A percentile compares a stretch with the other conserved stretches of the same genome.
Evolutionary conservation across 2,888 invertebrate species (phyloP).

Genomic region (Cephus nigrinus): DNA sequence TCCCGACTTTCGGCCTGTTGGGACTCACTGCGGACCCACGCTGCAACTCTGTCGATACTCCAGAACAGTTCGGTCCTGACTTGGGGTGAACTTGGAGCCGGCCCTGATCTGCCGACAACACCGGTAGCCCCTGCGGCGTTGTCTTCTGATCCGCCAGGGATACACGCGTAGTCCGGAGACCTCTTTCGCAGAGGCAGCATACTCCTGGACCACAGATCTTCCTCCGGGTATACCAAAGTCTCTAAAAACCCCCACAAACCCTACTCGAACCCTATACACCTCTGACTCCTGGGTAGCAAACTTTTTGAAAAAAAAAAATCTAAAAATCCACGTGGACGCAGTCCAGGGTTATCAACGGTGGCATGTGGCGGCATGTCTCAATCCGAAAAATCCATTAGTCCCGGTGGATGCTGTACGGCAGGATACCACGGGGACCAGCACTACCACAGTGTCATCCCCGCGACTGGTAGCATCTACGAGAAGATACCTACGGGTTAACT

Average conservation of each 20-base stretch:
- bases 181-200: not conserved
- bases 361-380: slow-evolving; percentile 48
- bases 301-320: not conserved
- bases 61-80: not conserved
- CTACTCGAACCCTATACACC: not conserved
- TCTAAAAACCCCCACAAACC: not conserved
- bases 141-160: slow-evolving; percentile 49
- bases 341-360: slow-evolving; percentile 15
- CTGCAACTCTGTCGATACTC: not conserved
- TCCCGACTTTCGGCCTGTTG: slow-evolving; percentile 3
- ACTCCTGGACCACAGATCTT: not conserved
- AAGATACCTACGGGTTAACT: not conserved
- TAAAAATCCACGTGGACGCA: not conserved
- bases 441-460: slow-evolving; percentile 3
- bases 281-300: not conserved
- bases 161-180: slow-evolving; percentile 5
- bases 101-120: slow-evolving; percentile 54
- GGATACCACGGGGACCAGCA: slow-evolving; percentile 1
- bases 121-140: slow-evolving; percentile 61
- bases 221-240: not conserved
- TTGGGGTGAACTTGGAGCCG: slow-evolving; percentile 20
- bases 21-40: not conserved
- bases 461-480: not conserved
- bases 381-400: slow-evolving; percentile 62
- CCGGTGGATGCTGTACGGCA: slow-evolving; percentile 29